Evolutionary conservation across 1,140 invertebrate genomes (phyloP), one percentile per base, ranked within the genome.

Genomic region (Andrena cerasifolii): DNA sequence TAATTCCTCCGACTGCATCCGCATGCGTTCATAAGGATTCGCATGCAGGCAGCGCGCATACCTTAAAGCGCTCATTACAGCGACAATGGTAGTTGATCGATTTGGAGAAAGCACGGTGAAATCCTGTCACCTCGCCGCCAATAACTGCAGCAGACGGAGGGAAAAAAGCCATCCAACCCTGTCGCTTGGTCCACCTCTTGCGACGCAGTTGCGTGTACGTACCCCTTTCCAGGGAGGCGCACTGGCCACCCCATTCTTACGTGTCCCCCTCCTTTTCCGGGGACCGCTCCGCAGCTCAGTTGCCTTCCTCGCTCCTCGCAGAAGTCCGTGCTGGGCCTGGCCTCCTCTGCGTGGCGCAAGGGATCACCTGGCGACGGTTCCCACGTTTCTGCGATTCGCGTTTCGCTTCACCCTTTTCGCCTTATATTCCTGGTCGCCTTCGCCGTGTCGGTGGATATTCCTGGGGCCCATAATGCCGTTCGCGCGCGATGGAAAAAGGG

Each of bases 321-420:
- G 62, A 82, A 85, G 79, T 85, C 75, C 75, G 65, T 86, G 85
- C 86, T 81, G n/a, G 59, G 67, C 24, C 78, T 63, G 73, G 28
- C 58, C 59, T 40, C 53, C 79, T 63, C 65, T 26, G 47, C 24
- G 70, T 65, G 67, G 76, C 53, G 28, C 45, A 85, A 88, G 80
- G 86, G 87, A 91, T 92, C 92, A 93, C 92, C 92, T 93, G 92
- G 91, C 91, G 79, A 86, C 83, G 87, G 89, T 93, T 93, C 92
- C 92, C 92, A 93, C 92, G 92, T 92, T 92, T 92, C 90, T 92
- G 89, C 90, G 86, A 91, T 90, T 90, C 89, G 87, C 87, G 87
- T 86, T 83, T 82, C 79, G 79, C 85, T 82, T 90, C 87, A 88
- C 86, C 88, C 88, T 88, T 90, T 89, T 84, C 88, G 83, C 80